These are phyloP conservation scores for Tadarida brasiliensis DNA, from an alignment of 2,797 vertebrate genomes.

Conservation along the genomic window DNA sequence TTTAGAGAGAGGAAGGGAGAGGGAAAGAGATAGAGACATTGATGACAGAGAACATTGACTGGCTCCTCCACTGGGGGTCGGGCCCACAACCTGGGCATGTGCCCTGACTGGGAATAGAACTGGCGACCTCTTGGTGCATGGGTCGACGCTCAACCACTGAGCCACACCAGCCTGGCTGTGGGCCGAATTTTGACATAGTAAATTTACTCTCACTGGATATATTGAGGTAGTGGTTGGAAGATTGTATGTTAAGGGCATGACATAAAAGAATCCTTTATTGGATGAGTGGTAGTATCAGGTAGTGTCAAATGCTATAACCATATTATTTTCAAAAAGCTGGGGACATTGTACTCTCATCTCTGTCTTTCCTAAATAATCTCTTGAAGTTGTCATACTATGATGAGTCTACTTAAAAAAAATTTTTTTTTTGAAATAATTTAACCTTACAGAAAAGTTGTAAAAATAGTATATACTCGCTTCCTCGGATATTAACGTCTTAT, in stretches of 20 bases:
- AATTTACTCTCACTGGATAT: constrained; percentile 39
- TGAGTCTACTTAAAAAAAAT: not conserved
- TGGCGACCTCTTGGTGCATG: no score
- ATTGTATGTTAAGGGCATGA: not conserved
- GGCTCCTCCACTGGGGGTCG: no score
- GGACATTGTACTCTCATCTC: not conserved
- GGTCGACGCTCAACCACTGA: no score
- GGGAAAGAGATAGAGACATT: no score
- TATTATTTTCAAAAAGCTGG: constrained; percentile 24
- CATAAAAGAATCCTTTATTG: not conserved
- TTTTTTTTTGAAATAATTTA: constrained; percentile 56
- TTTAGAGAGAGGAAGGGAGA: no score
- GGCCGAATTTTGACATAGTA: constrained; percentile 41
- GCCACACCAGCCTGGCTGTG: no score
- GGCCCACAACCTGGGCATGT: no score
- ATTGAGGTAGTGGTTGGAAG: constrained; percentile 31
- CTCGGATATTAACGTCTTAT: not conserved
- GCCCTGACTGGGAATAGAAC: no score
- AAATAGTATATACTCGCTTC: not conserved
- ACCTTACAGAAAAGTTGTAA: constrained; percentile 2
- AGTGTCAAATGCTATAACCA: not conserved
- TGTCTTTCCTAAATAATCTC: constrained; percentile 21
- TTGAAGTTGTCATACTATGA: constrained; percentile 46
- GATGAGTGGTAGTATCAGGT: constrained; percentile 3
- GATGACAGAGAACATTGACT: no score